Conservation (phyloP, 2,797 vertebrate genomes). For the Momotus momota region DNA sequence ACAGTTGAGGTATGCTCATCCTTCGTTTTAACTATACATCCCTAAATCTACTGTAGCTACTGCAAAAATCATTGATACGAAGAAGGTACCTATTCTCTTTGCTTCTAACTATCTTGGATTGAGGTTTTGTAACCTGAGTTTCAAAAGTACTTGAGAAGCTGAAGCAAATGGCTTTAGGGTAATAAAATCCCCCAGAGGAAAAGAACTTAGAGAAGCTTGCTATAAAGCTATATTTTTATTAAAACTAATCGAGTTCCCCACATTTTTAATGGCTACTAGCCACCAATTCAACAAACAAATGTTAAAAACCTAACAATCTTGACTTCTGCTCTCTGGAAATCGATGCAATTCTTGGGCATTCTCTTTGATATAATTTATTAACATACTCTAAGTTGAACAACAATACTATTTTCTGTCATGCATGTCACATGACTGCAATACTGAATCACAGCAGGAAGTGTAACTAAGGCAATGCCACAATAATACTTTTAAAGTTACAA, state of each 20-base stretch:
- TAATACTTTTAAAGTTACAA: constrained; percentile 34
- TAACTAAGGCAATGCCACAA: background rate
- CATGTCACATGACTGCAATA: background rate
- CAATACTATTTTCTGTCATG: background rate
- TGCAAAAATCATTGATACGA: background rate
- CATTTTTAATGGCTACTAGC: background rate
- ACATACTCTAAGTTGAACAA: background rate
- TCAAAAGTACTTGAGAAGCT: background rate
- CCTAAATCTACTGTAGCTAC: background rate
- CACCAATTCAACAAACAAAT: background rate
- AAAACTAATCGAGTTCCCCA: background rate
- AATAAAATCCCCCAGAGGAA: background rate
- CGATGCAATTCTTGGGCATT: background rate
- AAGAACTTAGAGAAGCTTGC: background rate
- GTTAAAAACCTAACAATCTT: background rate
- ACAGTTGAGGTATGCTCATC: background rate
- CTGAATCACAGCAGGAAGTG: background rate
- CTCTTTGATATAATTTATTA: background rate
- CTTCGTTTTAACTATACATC: background rate
- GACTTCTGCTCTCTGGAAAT: background rate
- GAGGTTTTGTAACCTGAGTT: rapidly evolving
- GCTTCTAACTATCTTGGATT: background rate
- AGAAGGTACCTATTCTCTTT: background rate
- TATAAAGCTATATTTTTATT: background rate
- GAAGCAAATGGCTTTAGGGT: background rate